These are phyloP conservation scores for Drymodes brunneopygia DNA, from an alignment of 2,113 vertebrate species.

Conservation along the genomic window DNA sequence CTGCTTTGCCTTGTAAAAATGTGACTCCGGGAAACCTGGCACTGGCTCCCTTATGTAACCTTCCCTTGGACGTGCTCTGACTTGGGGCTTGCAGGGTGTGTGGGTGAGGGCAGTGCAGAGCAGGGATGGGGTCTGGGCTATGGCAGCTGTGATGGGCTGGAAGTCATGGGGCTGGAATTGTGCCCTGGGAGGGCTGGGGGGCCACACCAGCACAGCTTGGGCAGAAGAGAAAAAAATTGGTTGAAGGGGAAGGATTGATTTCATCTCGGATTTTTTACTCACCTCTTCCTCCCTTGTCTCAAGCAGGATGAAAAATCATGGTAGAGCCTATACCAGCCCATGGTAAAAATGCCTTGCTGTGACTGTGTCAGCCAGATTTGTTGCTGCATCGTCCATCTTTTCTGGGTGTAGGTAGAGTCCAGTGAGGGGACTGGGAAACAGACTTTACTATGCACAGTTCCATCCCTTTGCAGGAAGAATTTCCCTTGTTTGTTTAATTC, in stretches of 20 bases:
- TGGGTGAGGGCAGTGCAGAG: neutral
- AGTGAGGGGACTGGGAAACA: neutral
- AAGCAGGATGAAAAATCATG: neutral
- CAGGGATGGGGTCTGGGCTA: neutral
- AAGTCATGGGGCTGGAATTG: neutral
- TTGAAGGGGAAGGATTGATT: neutral
- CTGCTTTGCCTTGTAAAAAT: neutral
- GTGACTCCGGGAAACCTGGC: conserved; percentile 4
- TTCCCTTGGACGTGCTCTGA: neutral
- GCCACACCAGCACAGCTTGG: neutral
- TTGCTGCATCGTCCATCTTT: neutral
- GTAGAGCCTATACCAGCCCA: neutral
- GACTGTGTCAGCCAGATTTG: neutral
- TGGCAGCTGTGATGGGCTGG: neutral
- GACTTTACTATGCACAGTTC: neutral
- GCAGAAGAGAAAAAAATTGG: neutral
- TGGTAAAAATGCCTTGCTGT: neutral
- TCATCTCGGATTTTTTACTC: neutral
- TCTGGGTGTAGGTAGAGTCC: neutral
- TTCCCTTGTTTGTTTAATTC: neutral
- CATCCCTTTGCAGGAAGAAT: neutral
- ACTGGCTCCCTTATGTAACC: neutral
- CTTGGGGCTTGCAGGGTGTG: neutral
- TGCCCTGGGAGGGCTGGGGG: neutral
- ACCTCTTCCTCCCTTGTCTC: neutral